Conservation (phyloP, 2,113 vertebrate species). For the Platycercus adscitus region DNA sequence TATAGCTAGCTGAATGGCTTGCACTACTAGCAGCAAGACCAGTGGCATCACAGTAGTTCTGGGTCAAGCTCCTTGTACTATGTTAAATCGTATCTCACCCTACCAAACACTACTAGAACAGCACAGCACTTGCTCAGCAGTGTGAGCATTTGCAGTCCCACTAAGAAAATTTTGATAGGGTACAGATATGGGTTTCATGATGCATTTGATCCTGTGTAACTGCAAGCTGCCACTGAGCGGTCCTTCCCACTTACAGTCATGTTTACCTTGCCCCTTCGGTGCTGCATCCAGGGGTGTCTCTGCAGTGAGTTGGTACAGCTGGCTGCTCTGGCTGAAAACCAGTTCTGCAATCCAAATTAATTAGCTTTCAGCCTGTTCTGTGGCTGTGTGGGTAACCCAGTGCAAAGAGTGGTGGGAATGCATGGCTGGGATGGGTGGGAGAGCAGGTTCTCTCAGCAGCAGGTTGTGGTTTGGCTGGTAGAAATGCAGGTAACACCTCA, state of each 20-base stretch:
- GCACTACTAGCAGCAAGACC: neutral
- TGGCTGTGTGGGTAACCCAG: accelerated
- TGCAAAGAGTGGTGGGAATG: neutral
- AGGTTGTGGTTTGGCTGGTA: neutral
- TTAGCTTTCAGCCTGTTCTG: neutral
- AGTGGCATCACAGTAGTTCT: neutral
- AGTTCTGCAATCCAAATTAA: neutral
- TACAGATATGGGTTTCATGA: neutral
- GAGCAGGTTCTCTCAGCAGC: neutral
- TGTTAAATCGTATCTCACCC: neutral
- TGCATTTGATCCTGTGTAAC: neutral
- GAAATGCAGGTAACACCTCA: neutral
- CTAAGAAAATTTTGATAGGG: neutral
- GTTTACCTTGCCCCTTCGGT: neutral
- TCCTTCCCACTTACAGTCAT: neutral
- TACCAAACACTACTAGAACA: neutral
- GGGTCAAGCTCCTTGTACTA: neutral
- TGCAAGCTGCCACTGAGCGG: neutral
- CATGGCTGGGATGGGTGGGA: neutral
- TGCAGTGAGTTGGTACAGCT: neutral
- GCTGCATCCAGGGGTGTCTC: neutral
- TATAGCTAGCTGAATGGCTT: neutral
- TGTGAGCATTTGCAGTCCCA: neutral
- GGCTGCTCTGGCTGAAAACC: neutral
- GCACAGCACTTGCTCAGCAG: neutral